These are phyloP conservation scores for Mus caroli DNA, from an alignment of 2,797 vertebrate genomes.

Conservation along the genomic window DNA sequence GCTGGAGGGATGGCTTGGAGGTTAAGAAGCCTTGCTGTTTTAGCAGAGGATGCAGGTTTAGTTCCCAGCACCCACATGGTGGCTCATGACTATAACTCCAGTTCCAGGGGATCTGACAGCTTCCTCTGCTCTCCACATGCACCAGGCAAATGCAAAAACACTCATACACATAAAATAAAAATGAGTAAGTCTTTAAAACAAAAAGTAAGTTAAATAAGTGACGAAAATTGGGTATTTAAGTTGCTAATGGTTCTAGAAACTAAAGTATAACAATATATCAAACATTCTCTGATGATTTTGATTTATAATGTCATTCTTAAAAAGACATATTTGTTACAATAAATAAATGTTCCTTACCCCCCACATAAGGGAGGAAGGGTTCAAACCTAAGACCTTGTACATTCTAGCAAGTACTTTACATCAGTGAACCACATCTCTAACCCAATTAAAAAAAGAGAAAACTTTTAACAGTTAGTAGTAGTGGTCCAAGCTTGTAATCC, in stretches of 20 bases:
- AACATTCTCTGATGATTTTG: constrained; percentile 46
- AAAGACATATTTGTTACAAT: constrained; percentile 14
- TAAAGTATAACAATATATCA: background rate
- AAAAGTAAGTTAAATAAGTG: background rate
- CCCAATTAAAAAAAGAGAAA: background rate
- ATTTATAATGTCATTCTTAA: constrained; percentile 9
- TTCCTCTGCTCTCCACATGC: background rate
- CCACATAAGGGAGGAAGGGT: background rate
- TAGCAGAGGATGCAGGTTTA: background rate
- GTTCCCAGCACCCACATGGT: background rate
- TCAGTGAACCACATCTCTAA: background rate
- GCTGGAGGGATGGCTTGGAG: background rate
- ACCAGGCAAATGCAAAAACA: background rate
- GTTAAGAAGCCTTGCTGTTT: background rate
- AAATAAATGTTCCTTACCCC: background rate
- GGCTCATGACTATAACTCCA: background rate
- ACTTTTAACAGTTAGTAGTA: background rate
- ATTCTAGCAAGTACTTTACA: background rate
- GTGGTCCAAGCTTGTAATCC: background rate
- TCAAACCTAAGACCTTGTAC: background rate
- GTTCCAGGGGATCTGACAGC: background rate
- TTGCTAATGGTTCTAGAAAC: constrained; percentile 67
- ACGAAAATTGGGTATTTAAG: constrained; percentile 29
- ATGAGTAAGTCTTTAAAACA: background rate
- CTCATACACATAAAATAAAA: background rate